A percentile compares a stretch with the other conserved stretches of the same genome.
phyloP scores from a whole-genome alignment of 1,140 invertebrate species.

The Hylaeus anthracinus region DNA sequence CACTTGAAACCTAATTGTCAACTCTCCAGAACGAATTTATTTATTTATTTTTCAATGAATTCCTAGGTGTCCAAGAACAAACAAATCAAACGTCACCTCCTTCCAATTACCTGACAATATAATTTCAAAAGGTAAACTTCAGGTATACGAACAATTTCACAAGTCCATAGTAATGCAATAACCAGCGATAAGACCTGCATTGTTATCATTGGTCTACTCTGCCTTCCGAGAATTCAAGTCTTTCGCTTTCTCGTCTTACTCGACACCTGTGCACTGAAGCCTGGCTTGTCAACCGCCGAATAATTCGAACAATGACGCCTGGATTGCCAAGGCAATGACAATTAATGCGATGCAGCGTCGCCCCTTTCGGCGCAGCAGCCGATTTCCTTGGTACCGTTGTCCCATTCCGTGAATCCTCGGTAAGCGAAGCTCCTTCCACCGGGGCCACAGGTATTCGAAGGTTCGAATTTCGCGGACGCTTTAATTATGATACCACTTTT shows the following conservation, averaged over 20 bases:
- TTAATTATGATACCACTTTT: conserved; percentile 26
- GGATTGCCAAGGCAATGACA: conserved; percentile 29
- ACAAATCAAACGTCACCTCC: no score
- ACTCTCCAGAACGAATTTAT: no score
- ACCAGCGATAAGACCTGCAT: no score
- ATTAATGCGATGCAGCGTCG: conserved; percentile 40
- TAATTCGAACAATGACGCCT: neutral
- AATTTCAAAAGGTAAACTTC: no score
- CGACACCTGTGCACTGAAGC: conserved; percentile 1
- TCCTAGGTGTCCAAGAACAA: no score
- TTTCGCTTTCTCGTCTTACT: conserved; percentile 35
- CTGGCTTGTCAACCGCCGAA: neutral
- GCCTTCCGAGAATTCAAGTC: conserved; percentile 57
- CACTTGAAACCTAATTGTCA: no score
- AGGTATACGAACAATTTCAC: no score
- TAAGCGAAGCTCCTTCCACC: neutral
- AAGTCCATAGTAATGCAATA: no score
- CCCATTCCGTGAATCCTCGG: conserved; percentile 49
- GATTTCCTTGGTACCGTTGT: conserved; percentile 39
- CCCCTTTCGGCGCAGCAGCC: conserved; percentile 22
- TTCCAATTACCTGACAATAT: no score
- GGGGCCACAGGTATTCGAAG: conserved; percentile 37
- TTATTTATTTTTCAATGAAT: no score
- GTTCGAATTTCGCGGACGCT: conserved; percentile 65
- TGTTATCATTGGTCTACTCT: conserved; percentile 5